These are phyloP conservation scores for Mythimna albipuncta DNA, from an alignment of 2,888 invertebrate genomes.

Conservation along the genomic window DNA sequence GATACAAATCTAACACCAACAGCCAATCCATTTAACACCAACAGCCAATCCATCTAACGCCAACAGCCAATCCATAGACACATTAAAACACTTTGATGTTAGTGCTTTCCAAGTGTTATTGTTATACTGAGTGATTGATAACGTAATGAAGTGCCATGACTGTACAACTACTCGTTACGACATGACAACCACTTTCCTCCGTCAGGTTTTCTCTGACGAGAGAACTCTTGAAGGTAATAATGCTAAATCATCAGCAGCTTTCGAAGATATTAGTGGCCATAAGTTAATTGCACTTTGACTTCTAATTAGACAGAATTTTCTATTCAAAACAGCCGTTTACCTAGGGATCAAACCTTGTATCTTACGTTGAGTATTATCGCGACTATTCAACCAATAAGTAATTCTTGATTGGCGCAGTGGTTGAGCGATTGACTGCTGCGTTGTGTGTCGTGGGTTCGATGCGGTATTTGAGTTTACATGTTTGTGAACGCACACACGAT, in stretches of 20 bases:
- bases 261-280: slow-evolving; percentile 17
- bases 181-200: slow-evolving; percentile 31
- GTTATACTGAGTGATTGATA: background rate
- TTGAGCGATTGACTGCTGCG: too few relatives aligned
- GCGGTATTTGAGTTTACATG: too few relatives aligned
- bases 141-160: slow-evolving; percentile 40
- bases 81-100: slow-evolving; percentile 5
- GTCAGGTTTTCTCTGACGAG: slow-evolving; percentile 6
- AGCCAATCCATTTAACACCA: background rate
- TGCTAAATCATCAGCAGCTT: slow-evolving; percentile 31
- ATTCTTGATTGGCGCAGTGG: background rate
- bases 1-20: background rate
- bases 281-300: background rate
- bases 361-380: background rate
- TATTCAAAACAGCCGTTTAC: background rate
- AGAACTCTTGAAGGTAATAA: background rate
- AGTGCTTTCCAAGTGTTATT: slow-evolving; percentile 6
- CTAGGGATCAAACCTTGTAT: background rate
- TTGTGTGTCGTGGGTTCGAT: too few relatives aligned
- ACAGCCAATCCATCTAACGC: background rate
- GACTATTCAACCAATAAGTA: background rate
- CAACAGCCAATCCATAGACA: background rate
- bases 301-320: slow-evolving; percentile 4
- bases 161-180: slow-evolving; percentile 13
- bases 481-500: too few relatives aligned